A percentile compares a stretch with the other conserved stretches of the same genome.
Conservation (phyloP, 2,797 vertebrate genomes). For the Alfaro cultratus region DNA sequence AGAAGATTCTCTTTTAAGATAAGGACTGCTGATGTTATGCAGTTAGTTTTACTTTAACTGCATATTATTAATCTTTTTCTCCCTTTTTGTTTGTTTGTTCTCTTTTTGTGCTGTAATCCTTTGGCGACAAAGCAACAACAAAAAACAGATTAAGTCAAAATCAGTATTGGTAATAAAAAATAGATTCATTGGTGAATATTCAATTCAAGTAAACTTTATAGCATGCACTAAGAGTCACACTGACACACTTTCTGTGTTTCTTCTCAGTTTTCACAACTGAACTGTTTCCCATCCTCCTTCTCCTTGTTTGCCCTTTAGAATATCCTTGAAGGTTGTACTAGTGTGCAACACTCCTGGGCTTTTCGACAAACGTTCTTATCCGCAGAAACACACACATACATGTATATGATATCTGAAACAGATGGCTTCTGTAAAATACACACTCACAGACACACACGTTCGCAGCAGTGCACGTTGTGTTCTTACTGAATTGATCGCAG, state of each 20-base stretch:
- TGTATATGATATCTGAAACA: background rate
- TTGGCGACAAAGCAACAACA: background rate
- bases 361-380: conserved; percentile 56
- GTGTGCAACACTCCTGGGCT: conserved; percentile 41
- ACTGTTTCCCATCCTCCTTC: background rate
- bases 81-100: background rate
- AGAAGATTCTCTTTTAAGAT: background rate
- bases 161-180: background rate
- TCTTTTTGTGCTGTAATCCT: background rate
- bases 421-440: conserved; percentile 7
- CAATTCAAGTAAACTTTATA: background rate
- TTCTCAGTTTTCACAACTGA: background rate
- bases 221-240: conserved; percentile 16
- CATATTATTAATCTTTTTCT: background rate
- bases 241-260: conserved; percentile 24
- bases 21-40: background rate
- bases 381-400: conserved; percentile 43
- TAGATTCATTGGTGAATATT: background rate
- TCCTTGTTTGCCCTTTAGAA: conserved; percentile 63
- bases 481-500: conserved; percentile 65
- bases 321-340: conserved; percentile 66
- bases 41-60: background rate
- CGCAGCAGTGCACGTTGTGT: conserved; percentile 30
- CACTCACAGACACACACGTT: conserved; percentile 3
- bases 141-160: background rate